phyloP scores from a whole-genome alignment of 2,113 vertebrate genomes.

The Zapornia atra region DNA sequence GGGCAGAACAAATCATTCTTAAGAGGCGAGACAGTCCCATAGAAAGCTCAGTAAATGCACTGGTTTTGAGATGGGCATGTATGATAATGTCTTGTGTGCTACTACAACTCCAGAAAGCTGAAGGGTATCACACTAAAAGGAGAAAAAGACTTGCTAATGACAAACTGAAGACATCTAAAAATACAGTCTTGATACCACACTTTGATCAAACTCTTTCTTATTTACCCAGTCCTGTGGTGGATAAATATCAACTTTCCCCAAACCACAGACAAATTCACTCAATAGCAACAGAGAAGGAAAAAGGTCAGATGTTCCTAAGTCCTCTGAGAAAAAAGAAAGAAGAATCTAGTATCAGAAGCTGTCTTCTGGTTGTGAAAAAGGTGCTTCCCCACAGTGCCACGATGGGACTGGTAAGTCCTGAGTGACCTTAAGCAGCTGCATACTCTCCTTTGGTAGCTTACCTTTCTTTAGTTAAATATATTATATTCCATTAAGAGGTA shows the following conservation, averaged over 20 bases:
- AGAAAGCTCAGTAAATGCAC: background rate
- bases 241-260: background rate
- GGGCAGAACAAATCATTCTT: background rate
- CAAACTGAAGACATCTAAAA: background rate
- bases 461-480: background rate
- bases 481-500: background rate
- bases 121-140: background rate
- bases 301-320: background rate
- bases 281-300: background rate
- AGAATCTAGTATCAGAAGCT: background rate
- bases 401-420: background rate
- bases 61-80: background rate
- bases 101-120: background rate
- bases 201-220: background rate
- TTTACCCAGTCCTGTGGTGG: background rate
- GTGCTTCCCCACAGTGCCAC: background rate
- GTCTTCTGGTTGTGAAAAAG: background rate
- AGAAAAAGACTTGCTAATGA: background rate
- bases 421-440: background rate
- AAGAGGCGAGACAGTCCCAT: background rate
- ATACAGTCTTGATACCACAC: rapidly evolving
- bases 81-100: background rate
- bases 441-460: background rate
- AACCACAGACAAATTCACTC: background rate
- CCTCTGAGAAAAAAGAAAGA: background rate